Base-by-base conservation (phyloP, 2,113 vertebrate genomes). In the Hemichromis elongatus region DNA sequence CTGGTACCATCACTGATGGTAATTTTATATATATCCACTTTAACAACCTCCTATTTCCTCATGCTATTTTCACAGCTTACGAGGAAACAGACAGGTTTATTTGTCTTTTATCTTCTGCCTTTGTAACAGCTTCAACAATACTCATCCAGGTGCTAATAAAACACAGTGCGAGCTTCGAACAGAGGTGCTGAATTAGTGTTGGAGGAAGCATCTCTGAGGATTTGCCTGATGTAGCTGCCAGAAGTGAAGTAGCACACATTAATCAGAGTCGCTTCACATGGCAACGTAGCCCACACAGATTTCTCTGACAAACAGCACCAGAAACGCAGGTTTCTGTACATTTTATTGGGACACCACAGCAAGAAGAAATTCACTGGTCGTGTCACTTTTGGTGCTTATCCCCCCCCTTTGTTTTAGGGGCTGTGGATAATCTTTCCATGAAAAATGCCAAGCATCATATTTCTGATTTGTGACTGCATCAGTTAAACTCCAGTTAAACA, bases 71-170 rank as follows among this genome's bases (percentile, higher is more conserved):
- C 42, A 50, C 16, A 63, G 33, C 13, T 19, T 21, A 5, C 30
- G 16, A 59, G 35, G 5, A 3, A 45, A 52, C 45, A 19, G 7
- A 4, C 35, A 33, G 28, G 21, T 81, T 82, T 66, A 30, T 86
- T 83, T 81, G 16, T 84, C 50, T 86, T 83, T 85, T 66, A 89
- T 91, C 66, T 61, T 54, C 63, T 91, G 82, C 73, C 52, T 87
- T 84, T 89, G 35, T 70, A 79, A 84, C 81, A 82, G 47, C 70
- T 83, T 85, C 33, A 68, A 19, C 79, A 63, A 66, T 80, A 18
- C 26, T 82, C 66, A 40, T 75, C 61, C 81, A 91, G 90, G 92
- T 92, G 92, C 52, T 87, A 94, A 93, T 94, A 90, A 91, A 88
- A 93, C 86, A 85, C 55, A 30, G 63, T 77, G 79, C 3, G 63